Evolutionary conservation across 2,888 invertebrate species (phyloP), one percentile per base, ranked within the genome.

Genomic region (Capitulum mitella): DNA sequence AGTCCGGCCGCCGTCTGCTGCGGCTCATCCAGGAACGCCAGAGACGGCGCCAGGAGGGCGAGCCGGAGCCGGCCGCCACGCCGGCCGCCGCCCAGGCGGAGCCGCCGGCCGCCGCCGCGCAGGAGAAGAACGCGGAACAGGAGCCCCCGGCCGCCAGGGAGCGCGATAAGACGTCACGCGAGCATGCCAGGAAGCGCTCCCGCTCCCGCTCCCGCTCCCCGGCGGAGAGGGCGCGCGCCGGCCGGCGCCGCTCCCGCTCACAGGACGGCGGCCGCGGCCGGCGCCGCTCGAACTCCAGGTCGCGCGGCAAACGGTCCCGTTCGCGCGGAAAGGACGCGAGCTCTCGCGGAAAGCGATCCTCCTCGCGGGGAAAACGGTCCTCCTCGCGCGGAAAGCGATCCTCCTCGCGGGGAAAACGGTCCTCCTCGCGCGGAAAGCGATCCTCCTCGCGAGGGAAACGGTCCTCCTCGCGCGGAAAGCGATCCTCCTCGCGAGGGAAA

Each of bases 1-100:
- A 90, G 80, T 90, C 37, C 26, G 70, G 70, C 40, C 70, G 70
- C 37, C 22, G 70, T 26, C 70, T 70, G 70, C 70, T 70, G 37
- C 70, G 40, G 37, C 70, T 70, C 37, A 70, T 70, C 40, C 70
- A 70, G 70, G 70, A 70, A 40, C 70, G 70, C 1, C 70, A 70
- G 70, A 37, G 26, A 40, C 70, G 40, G 0, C 70, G 70, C 8
- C 19, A 8, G 70, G 22, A 70, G 40, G 70, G 12, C 22, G 70
- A 29, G 29, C 12, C 29, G 22, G 12, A 34, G 64, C 34, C 64
- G 64, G 32, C 10, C 29, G 61, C 61, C 29, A 26, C 6, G 58
- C 22, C 22, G 26, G 40, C 37, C 37, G 40, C 26, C 10, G 40
- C 19, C 26, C 14, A 32, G 34, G 6, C 26, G 26, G 70, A 26